phyloP scores from a whole-genome alignment of 2,888 invertebrate species.

The Thera britannica region DNA sequence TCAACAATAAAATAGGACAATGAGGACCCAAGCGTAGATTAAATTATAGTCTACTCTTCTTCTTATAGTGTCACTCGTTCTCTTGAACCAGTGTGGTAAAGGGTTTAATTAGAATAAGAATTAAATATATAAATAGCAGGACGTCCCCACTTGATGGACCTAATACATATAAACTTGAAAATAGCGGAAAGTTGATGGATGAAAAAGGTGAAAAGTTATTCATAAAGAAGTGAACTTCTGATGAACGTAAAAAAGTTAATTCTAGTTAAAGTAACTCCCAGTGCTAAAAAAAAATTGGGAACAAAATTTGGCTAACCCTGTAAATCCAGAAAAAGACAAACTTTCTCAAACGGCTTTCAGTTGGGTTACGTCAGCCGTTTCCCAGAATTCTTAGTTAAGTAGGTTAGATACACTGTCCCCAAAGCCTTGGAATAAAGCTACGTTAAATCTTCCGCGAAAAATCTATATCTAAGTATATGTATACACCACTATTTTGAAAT shows the following conservation, averaged over 20 bases:
- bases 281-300: background rate
- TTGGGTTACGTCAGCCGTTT: background rate
- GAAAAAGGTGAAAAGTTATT: no score
- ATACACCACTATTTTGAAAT: no score
- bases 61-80: no score
- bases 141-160: no score
- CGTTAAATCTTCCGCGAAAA: background rate
- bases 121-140: no score
- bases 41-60: background rate
- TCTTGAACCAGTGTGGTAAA: no score
- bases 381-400: background rate
- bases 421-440: slow-evolving; percentile 1
- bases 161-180: no score
- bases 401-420: slow-evolving; percentile 1
- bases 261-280: background rate
- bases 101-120: no score
- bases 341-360: background rate
- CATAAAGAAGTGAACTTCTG: no score
- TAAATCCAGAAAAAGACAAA: background rate
- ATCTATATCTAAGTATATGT: no score
- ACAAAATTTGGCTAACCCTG: background rate
- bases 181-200: no score
- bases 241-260: no score
- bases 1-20: slow-evolving; percentile 26
- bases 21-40: slow-evolving; percentile 19